These are phyloP conservation scores for Archivesica marissinica DNA, from an alignment of 1,140 invertebrate genomes.

Conservation along the genomic window DNA sequence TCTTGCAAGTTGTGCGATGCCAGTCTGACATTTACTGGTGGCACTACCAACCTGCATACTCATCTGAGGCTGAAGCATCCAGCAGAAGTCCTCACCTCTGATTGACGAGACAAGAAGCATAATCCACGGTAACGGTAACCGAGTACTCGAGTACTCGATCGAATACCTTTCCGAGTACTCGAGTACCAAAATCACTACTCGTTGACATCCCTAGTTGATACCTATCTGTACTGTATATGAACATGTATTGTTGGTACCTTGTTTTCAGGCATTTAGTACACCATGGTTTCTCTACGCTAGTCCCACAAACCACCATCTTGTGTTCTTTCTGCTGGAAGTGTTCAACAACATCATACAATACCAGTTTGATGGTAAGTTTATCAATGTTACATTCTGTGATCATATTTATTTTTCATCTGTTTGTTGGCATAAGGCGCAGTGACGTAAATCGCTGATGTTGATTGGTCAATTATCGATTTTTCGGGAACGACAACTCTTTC, in stretches of 20 bases:
- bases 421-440: conserved; percentile 65
- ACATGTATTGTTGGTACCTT: neutral
- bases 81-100: too few species aligned
- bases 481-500: conserved; percentile 45
- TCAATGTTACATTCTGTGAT: too few species aligned
- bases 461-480: conserved; percentile 60
- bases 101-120: too few species aligned
- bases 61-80: too few species aligned
- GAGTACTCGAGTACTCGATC: too few species aligned
- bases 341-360: conserved; percentile 99
- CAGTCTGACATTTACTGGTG: too few species aligned
- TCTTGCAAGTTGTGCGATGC: too few species aligned
- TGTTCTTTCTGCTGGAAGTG: conserved; percentile 99
- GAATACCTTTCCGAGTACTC: too few species aligned
- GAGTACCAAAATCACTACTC: too few species aligned
- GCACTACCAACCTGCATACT: too few species aligned
- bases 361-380: conserved; percentile 96
- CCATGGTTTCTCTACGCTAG: conserved; percentile 99
- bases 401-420: conserved; percentile 47
- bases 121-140: too few species aligned
- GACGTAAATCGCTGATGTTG: conserved; percentile 42
- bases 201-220: too few species aligned
- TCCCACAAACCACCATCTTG: conserved; percentile 98
- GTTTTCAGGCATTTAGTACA: conserved; percentile 94
- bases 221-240: neutral